phyloP scores from a whole-genome alignment of 2,888 invertebrate genomes.

The Saturnia japonica region DNA sequence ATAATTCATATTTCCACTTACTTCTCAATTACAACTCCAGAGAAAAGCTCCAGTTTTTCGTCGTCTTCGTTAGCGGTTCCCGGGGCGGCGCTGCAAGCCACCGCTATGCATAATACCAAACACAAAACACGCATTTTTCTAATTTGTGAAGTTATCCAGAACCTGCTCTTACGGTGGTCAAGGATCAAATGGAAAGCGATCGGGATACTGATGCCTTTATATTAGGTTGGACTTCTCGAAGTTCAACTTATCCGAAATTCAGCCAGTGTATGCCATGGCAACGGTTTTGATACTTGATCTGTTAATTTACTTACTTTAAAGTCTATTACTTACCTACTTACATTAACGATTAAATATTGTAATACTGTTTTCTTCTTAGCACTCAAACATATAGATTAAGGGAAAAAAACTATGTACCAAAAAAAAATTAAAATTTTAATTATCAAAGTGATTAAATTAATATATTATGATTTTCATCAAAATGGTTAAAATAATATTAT shows the following conservation, averaged over 20 bases:
- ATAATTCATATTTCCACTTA: slow-evolving; percentile 43
- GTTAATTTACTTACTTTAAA: not conserved
- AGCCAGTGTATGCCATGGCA: slow-evolving; percentile 26
- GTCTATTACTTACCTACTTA: too few relatives aligned
- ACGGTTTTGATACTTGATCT: slow-evolving; percentile 50
- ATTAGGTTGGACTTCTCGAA: slow-evolving; percentile 41
- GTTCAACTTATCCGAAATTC: slow-evolving; percentile 34
- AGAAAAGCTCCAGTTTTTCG: slow-evolving; percentile 64
- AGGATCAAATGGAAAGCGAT: slow-evolving; percentile 61
- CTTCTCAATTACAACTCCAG: slow-evolving; percentile 74
- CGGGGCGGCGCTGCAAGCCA: slow-evolving; percentile 65
- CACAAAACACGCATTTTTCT: slow-evolving; percentile 55
- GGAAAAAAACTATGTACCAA: too few relatives aligned
- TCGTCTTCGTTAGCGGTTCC: slow-evolving; percentile 55
- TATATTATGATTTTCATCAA: too few relatives aligned
- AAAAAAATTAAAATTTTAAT: too few relatives aligned
- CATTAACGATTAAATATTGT: too few relatives aligned
- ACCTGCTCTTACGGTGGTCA: slow-evolving; percentile 36
- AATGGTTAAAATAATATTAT: too few relatives aligned
- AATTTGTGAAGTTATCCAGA: slow-evolving; percentile 6
- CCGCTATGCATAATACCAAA: slow-evolving; percentile 55
- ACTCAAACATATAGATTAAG: too few relatives aligned
- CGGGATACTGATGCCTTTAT: slow-evolving; percentile 55
- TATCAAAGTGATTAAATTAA: too few relatives aligned
- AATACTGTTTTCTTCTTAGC: too few relatives aligned